These are phyloP conservation scores for Fragum sueziense DNA, from an alignment of 2,888 invertebrate genomes.

Conservation along the genomic window DNA sequence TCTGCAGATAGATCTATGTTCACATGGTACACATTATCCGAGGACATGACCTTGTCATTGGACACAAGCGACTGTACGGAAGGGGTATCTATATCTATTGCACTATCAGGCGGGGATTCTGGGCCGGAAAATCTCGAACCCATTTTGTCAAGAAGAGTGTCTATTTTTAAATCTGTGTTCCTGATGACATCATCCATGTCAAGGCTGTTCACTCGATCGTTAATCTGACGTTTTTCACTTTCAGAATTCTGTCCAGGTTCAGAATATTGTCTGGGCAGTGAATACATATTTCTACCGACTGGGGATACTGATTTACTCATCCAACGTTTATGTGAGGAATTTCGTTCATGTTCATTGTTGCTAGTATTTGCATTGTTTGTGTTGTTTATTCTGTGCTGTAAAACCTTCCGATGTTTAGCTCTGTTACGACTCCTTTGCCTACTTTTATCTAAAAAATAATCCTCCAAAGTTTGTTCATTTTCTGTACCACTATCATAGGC, in stretches of 20 bases:
- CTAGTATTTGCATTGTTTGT: conserved; percentile 3
- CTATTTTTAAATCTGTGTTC: conserved; percentile 51
- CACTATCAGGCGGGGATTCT: conserved; percentile 70
- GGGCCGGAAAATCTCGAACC: conserved; percentile 47
- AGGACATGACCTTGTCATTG: conserved; percentile 44
- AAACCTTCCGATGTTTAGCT: conserved; percentile 42
- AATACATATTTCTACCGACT: conserved; percentile 23
- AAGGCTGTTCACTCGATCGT: conserved; percentile 28
- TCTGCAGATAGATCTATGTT: conserved; percentile 16
- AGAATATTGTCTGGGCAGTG: not conserved
- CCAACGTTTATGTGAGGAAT: conserved; percentile 20
- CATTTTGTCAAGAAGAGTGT: conserved; percentile 50
- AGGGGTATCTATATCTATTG: conserved; percentile 69
- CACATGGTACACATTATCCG: conserved; percentile 16
- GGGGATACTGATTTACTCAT: conserved; percentile 49
- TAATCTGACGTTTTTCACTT: not conserved
- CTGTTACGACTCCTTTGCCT: conserved; percentile 44
- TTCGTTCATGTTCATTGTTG: conserved; percentile 27
- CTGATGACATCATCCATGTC: conserved; percentile 45
- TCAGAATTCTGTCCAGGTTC: not conserved
- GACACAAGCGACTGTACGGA: conserved; percentile 66
- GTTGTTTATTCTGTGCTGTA: conserved; percentile 51
- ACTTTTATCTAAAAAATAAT: conserved; percentile 47
- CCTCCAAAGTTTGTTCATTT: conserved; percentile 48
- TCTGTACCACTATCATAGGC: conserved; percentile 46